Percentiles rank a stretch among this genome's conserved stretches.
Evolutionary conservation across 2,888 invertebrate species (phyloP).

Genomic region (Euproctis similis): DNA sequence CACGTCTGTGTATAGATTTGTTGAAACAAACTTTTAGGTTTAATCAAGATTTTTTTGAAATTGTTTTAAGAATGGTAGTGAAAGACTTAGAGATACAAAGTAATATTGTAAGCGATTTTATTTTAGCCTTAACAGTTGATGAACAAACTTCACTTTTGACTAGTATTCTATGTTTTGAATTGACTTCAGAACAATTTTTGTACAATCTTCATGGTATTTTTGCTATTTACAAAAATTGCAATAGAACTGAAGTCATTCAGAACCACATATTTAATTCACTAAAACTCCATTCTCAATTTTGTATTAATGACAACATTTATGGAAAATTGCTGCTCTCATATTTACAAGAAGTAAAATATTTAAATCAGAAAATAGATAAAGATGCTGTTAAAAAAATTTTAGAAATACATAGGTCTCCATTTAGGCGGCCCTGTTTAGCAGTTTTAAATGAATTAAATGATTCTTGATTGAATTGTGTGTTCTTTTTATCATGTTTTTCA

Average conservation of each 20-base stretch:
- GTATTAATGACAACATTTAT: conserved; percentile 37
- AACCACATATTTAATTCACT: conserved; percentile 31
- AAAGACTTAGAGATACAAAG: conserved; percentile 32
- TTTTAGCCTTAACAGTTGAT: conserved; percentile 22
- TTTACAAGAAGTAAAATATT: conserved; percentile 36
- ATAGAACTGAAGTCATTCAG: conserved; percentile 34
- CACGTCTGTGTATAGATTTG: conserved; percentile 35
- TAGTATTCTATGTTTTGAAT: conserved; percentile 24
- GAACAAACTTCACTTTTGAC: conserved; percentile 28
- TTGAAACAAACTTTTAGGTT: conserved; percentile 30
- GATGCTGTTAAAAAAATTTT: conserved; percentile 31
- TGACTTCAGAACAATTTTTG: conserved; percentile 31
- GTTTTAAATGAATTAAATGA: conserved; percentile 31
- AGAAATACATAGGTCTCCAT: conserved; percentile 41
- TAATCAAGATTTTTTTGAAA: conserved; percentile 27
- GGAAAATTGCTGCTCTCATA: conserved; percentile 41
- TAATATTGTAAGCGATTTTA: conserved; percentile 37
- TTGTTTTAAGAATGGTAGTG: conserved; percentile 37
- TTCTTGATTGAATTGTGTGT: too few species aligned
- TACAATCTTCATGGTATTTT: conserved; percentile 39
- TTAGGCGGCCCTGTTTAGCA: conserved; percentile 42
- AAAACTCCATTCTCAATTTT: conserved; percentile 19
- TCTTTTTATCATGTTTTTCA: too few species aligned
- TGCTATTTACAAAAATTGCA: conserved; percentile 39
- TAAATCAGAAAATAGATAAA: conserved; percentile 9